A percentile compares a stretch with the other conserved stretches of the same genome.
These are phyloP conservation scores for Sitophilus oryzae DNA, from an alignment of 1,140 invertebrate genomes.

Conservation along the genomic window DNA sequence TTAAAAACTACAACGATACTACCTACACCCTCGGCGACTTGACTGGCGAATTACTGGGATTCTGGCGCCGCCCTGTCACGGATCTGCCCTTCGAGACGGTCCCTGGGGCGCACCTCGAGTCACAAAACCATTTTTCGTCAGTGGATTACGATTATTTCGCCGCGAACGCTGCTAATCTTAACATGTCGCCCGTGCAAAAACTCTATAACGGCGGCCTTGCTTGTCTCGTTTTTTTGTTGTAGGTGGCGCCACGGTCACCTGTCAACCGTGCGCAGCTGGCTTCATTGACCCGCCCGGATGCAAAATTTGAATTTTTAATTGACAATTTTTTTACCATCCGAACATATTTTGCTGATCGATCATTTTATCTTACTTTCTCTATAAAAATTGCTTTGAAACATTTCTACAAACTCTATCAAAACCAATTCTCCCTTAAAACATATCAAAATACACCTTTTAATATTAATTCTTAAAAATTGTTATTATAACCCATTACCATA, in stretches of 20 bases:
- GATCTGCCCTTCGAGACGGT: background rate
- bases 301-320: slow-evolving; percentile 18
- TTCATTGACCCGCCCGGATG: slow-evolving; percentile 21
- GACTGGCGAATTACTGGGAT: too few species aligned
- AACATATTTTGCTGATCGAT: background rate
- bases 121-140: slow-evolving; percentile 15
- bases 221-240: slow-evolving; percentile 17
- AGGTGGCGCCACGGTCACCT: slow-evolving; percentile 21
- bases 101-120: slow-evolving; percentile 2
- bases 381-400: background rate
- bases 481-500: too few species aligned
- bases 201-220: slow-evolving; percentile 23
- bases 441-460: too few species aligned
- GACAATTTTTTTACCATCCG: background rate
- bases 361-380: background rate
- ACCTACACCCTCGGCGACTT: background rate
- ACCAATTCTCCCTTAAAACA: too few species aligned
- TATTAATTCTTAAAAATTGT: too few species aligned
- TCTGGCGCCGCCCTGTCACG: too few species aligned
- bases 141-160: slow-evolving; percentile 4
- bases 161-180: slow-evolving; percentile 14
- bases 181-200: slow-evolving; percentile 22
- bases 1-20: slow-evolving; percentile 37
- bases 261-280: slow-evolving; percentile 18
- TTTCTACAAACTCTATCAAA: too few species aligned